Conservation (phyloP, 2,888 invertebrate species). For the Andrena minutula region DNA sequence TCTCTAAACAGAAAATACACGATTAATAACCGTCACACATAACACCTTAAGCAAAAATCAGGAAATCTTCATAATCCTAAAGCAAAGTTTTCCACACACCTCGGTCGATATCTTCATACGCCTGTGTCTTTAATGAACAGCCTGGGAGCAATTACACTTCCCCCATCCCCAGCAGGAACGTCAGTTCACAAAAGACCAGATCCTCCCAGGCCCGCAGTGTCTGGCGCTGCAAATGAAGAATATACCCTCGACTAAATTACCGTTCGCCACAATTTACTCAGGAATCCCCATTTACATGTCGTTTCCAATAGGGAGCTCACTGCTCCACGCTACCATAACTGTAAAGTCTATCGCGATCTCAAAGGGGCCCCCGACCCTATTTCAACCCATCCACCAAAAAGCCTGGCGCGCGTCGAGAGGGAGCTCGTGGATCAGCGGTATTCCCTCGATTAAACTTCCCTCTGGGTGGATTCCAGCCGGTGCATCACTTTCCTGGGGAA, state of each 20-base stretch:
- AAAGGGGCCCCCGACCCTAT: slow-evolving; percentile 17
- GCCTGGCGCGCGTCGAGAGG: slow-evolving; percentile 15
- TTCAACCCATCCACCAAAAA: slow-evolving; percentile 45
- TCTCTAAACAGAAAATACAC: too few relatives aligned
- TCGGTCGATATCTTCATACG: background rate
- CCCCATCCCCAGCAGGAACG: background rate
- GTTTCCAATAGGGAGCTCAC: slow-evolving; percentile 2
- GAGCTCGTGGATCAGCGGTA: slow-evolving; percentile 46
- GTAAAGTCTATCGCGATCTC: slow-evolving; percentile 30
- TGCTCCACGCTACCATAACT: slow-evolving; percentile 21
- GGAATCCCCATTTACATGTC: slow-evolving; percentile 27
- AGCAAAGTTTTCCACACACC: too few relatives aligned
- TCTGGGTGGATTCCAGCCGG: slow-evolving; percentile 18
- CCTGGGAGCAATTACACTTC: slow-evolving; percentile 11
- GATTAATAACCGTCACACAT: too few relatives aligned
- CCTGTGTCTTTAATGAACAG: slow-evolving; percentile 8
- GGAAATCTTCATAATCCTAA: too few relatives aligned
- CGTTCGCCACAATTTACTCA: slow-evolving; percentile 7
- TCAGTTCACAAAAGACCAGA: slow-evolving; percentile 13
- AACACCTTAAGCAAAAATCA: too few relatives aligned
- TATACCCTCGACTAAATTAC: background rate
- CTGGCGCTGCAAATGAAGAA: background rate
- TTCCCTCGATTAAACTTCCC: slow-evolving; percentile 53
- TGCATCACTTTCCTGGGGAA: slow-evolving; percentile 4
- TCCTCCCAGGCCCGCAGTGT: background rate